A percentile compares a stretch with the other conserved stretches of the same genome.
These are phyloP conservation scores for Artibeus lituratus DNA, from an alignment of 2,797 vertebrate genomes.

Conservation along the genomic window DNA sequence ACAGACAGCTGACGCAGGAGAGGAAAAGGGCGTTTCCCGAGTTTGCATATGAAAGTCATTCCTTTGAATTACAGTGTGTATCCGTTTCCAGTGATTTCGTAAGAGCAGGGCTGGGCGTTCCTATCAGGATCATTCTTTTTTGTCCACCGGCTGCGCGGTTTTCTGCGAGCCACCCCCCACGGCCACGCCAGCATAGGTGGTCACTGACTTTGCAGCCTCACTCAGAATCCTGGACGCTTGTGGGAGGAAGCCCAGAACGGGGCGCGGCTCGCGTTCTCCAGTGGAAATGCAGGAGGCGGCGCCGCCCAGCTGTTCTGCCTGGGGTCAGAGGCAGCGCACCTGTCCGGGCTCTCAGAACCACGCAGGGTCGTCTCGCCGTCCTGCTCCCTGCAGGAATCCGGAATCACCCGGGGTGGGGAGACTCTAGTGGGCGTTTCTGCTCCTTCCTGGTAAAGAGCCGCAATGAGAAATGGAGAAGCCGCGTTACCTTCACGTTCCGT, in stretches of 20 bases:
- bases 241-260: not conserved
- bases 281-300: too few relatives aligned
- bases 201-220: not conserved
- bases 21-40: not conserved
- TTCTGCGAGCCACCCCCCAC: not conserved
- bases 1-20: not conserved
- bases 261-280: not conserved
- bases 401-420: conserved; percentile 49
- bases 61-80: conserved; percentile 13
- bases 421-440: conserved; percentile 36
- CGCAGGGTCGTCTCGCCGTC: too few relatives aligned
- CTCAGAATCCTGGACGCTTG: not conserved
- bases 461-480: not conserved
- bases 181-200: not conserved
- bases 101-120: not conserved
- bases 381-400: not conserved
- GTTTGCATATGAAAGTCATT: not conserved
- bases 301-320: too few relatives aligned
- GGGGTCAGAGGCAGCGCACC: too few relatives aligned
- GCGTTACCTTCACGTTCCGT: not conserved
- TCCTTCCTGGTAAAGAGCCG: not conserved
- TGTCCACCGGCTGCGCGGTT: not conserved
- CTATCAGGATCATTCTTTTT: not conserved
- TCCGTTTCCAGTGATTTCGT: not conserved
- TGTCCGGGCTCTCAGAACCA: not conserved